These are phyloP conservation scores for Epiblema foenella DNA, from an alignment of 2,888 invertebrate genomes.

Conservation along the genomic window DNA sequence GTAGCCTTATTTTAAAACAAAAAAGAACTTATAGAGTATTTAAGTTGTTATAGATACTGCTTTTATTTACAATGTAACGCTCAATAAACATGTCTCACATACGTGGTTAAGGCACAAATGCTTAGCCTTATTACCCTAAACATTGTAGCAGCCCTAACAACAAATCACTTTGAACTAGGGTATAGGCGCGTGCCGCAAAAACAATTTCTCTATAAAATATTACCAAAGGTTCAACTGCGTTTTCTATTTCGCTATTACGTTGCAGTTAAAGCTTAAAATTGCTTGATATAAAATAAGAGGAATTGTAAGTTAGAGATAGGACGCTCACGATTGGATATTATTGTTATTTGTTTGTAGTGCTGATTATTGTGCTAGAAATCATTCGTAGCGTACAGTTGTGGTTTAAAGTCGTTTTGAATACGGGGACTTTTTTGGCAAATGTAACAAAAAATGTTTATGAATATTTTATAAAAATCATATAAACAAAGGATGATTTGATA, in stretches of 20 bases:
- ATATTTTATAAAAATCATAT: too few relatives aligned
- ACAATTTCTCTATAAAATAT: slow-evolving; percentile 68
- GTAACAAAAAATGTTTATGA: background rate
- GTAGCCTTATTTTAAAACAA: background rate
- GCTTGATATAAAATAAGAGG: slow-evolving; percentile 23
- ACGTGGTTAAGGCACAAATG: slow-evolving; percentile 16
- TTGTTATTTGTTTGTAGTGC: slow-evolving; percentile 73
- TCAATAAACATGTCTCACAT: slow-evolving; percentile 21
- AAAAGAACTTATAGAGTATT: background rate
- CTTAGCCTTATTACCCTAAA: slow-evolving; percentile 21
- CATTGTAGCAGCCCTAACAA: slow-evolving; percentile 57
- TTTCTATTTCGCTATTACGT: slow-evolving; percentile 44
- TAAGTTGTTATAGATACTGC: background rate
- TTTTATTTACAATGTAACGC: slow-evolving; percentile 18
- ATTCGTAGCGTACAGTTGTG: slow-evolving; percentile 26
- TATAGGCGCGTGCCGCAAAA: slow-evolving; percentile 73
- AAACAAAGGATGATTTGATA: too few relatives aligned
- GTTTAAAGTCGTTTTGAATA: slow-evolving; percentile 17
- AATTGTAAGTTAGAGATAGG: slow-evolving; percentile 53
- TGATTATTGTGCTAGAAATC: slow-evolving; percentile 63
- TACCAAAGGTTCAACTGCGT: slow-evolving; percentile 52
- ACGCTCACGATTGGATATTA: slow-evolving; percentile 70
- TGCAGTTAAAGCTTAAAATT: slow-evolving; percentile 42
- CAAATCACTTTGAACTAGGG: slow-evolving; percentile 61
- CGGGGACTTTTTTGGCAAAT: background rate